These are phyloP conservation scores for Budorcas taxicolor DNA, from an alignment of 2,113 vertebrate genomes.

Conservation along the genomic window DNA sequence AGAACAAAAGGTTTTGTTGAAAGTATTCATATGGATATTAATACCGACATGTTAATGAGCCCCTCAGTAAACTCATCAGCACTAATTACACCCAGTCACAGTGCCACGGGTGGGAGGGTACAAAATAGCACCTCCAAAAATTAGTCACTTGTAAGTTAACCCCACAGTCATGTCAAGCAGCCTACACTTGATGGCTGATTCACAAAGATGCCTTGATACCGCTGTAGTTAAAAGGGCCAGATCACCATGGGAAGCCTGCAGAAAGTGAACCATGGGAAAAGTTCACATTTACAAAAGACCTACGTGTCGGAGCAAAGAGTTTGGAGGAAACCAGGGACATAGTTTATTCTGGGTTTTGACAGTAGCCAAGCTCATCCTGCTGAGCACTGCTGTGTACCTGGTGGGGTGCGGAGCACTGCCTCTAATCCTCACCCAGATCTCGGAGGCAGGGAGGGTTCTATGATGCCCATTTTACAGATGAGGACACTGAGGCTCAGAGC, in stretches of 20 bases:
- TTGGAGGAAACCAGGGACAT: not conserved
- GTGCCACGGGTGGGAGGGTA: constrained; percentile 51
- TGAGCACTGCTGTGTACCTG: not conserved
- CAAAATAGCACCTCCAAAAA: constrained; percentile 56
- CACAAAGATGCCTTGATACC: constrained; percentile 50
- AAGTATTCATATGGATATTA: constrained; percentile 72
- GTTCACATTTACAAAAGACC: constrained; percentile 4
- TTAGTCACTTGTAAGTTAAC: constrained; percentile 68
- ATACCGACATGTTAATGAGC: constrained; percentile 68
- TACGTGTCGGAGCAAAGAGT: not conserved
- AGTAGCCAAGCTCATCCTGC: too few species aligned
- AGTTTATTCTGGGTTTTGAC: not conserved
- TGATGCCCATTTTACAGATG: not conserved
- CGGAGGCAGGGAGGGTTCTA: not conserved
- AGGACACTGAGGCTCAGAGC: not conserved
- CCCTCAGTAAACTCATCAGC: constrained; percentile 62
- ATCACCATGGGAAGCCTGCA: constrained; percentile 38
- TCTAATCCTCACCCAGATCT: not conserved
- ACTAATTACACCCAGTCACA: constrained; percentile 44
- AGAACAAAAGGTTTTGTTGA: constrained; percentile 71
- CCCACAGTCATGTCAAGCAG: constrained; percentile 55
- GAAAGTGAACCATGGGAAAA: constrained; percentile 15
- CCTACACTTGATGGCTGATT: constrained; percentile 63
- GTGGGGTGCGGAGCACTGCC: not conserved
- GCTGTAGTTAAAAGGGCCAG: constrained; percentile 29